Conservation (phyloP, 1,140 invertebrate species). For the Aradophagus sp. region DNA sequence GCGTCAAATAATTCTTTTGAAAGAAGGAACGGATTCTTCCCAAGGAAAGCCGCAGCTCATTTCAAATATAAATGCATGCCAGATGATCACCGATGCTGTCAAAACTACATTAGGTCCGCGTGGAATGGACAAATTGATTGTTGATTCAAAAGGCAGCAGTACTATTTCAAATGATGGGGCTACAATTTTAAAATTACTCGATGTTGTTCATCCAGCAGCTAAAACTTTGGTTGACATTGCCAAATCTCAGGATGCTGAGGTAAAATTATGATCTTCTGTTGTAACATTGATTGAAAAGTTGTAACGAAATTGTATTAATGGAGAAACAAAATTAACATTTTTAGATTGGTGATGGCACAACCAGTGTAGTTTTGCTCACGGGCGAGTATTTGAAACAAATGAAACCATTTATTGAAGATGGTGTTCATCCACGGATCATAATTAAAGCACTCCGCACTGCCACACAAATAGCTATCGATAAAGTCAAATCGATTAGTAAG, state of each 20-base stretch:
- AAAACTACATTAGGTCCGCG: slow-evolving; percentile 97
- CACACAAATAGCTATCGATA: slow-evolving; percentile 85
- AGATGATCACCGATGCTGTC: slow-evolving; percentile 94
- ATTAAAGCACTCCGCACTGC: slow-evolving; percentile 91
- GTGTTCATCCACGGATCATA: slow-evolving; percentile 95
- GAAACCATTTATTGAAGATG: slow-evolving; percentile 97
- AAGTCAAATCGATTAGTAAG: slow-evolving; percentile 90
- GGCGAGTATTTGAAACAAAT: slow-evolving; percentile 97
- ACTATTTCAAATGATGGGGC: slow-evolving; percentile 99
- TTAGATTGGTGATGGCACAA: slow-evolving; percentile 98
- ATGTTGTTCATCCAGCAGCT: slow-evolving; percentile 98
- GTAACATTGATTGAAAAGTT: background rate
- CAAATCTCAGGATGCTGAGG: slow-evolving; percentile 99
- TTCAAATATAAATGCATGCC: slow-evolving; percentile 99
- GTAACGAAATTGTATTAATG: background rate
- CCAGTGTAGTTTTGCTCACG: slow-evolving; percentile 95
- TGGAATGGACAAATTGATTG: slow-evolving; percentile 99
- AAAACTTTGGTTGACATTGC: slow-evolving; percentile 99
- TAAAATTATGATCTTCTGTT: slow-evolving; percentile 68
- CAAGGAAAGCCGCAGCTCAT: slow-evolving; percentile 97
- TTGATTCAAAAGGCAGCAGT: slow-evolving; percentile 89
- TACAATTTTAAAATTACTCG: slow-evolving; percentile 97
- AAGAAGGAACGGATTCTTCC: slow-evolving; percentile 97
- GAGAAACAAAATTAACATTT: slow-evolving; percentile 8
- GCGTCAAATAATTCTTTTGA: background rate